Evolutionary conservation across 1,140 invertebrate genomes (phyloP), one percentile per base, ranked within the genome.

Genomic region (Polypedilum vanderplanki): DNA sequence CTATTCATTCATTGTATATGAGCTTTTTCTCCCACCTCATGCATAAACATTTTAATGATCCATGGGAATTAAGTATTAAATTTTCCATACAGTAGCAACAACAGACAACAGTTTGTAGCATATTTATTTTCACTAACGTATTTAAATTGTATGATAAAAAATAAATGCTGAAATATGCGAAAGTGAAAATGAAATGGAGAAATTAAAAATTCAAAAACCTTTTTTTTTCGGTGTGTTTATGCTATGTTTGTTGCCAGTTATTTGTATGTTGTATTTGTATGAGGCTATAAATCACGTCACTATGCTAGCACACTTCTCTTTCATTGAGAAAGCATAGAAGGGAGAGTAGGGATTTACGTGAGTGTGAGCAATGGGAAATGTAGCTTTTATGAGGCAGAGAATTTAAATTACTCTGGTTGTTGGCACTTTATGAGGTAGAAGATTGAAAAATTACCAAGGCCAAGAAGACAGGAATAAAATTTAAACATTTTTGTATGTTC

Each of bases 131-230:
- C 41, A 75, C 33, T 70, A 75, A 75, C 9, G 8, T 33, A 12
- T 41, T 18, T 73, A 41, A 75, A 67, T 17, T 67, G n/a, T 64
- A 0, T 33, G 24, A 33, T 33, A 33, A 33, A 33, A 33, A 33
- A 73, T 57, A 15, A 73, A 18, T 20, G 40, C 18, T 46, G 1
- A 57, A 74, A 24, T 40, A 20, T 73, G 20, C 12, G 18, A 73
- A 12, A n/a, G 18, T 73, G 12, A 73, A 22, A 73, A 73, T 73
- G 33, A 20, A 20, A 73, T 40, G 10, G 20, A 57, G n/a, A 57
- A 57, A 57, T 57, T 57, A 57, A 57, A 57, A 57, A 57, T 57
- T 57, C n/a, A 57, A 57, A 57, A 57, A 12, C 10, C 10, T 57
- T 57, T 57, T 57, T 57, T 15, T 57, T 57, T 17, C 2, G 46